Evolutionary conservation across 2,888 invertebrate species (phyloP).

Genomic region (Ctena decussata): DNA sequence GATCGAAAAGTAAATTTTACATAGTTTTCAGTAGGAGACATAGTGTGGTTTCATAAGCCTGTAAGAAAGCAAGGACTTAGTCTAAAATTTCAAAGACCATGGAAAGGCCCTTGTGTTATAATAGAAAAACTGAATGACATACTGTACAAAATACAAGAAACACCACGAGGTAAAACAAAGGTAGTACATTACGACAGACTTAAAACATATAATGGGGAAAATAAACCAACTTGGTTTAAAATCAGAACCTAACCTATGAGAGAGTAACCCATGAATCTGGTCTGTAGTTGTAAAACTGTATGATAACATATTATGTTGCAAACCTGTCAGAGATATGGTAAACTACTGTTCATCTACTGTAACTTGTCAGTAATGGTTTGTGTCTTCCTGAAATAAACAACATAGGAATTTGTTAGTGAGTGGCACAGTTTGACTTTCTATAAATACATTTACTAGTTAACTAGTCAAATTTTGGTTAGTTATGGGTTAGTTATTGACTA

Average conservation of each 20-base stretch:
- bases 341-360: no score
- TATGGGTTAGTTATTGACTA: no score
- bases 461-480: no score
- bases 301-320: no score
- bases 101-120: background rate
- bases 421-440: no score
- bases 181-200: background rate
- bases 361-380: no score
- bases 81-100: background rate
- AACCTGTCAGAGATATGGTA: no score
- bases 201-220: background rate
- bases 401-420: no score
- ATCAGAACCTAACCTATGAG: background rate
- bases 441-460: no score
- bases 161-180: background rate
- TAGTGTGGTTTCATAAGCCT: constrained; percentile 36
- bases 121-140: background rate
- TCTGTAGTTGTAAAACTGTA: no score
- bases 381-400: no score
- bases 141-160: background rate
- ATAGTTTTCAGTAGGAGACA: constrained; percentile 8
- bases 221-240: background rate
- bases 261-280: no score
- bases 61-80: constrained; percentile 28
- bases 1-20: constrained; percentile 14